Evolutionary conservation across 2,113 vertebrate species (phyloP).

Genomic region (Dromiciops gliroides): DNA sequence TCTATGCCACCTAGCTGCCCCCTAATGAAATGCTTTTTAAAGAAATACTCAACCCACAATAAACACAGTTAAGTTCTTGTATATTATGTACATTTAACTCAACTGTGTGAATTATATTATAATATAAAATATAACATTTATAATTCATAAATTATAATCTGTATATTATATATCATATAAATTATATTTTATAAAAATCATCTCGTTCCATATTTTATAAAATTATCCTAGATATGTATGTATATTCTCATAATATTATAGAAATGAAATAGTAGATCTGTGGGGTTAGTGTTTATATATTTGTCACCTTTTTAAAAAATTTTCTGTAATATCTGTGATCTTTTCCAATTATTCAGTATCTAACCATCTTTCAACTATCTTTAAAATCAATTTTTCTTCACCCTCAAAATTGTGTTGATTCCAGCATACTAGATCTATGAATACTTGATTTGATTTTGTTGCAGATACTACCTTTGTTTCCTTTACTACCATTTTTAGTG

Average conservation of each 20-base stretch:
- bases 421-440: neutral
- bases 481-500: neutral
- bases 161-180: too few relatives aligned
- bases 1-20: too few relatives aligned
- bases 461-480: neutral
- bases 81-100: neutral
- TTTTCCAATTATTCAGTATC: neutral
- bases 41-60: neutral
- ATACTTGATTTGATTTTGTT: neutral
- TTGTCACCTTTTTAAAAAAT: neutral
- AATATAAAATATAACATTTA: too few relatives aligned
- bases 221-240: neutral
- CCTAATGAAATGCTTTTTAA: neutral
- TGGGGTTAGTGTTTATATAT: neutral
- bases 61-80: neutral
- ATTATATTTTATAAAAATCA: neutral
- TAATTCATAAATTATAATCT: too few relatives aligned
- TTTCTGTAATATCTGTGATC: neutral
- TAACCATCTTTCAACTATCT: neutral
- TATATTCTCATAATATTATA: neutral
- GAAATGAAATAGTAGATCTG: neutral
- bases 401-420: neutral
- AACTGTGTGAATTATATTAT: too few relatives aligned
- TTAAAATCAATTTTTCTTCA: neutral
- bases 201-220: neutral